Percentiles rank a stretch among this genome's conserved stretches.
Conservation (phyloP, 2,797 vertebrate genomes). For the Myiothlypis coronata region DNA sequence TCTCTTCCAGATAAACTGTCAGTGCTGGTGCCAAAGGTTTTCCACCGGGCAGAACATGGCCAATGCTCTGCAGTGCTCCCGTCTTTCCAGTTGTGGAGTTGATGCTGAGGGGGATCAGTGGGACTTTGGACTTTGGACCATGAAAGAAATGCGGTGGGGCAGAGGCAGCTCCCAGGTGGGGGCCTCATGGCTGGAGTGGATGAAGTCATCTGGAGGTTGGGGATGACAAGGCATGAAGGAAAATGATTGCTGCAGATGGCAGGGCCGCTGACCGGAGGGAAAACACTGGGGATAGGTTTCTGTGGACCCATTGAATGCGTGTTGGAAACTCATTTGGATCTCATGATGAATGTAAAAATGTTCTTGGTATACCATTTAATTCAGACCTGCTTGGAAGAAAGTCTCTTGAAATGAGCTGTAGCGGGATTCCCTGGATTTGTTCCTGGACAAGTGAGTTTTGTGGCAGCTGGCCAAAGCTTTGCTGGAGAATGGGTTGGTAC, state of each 20-base stretch:
- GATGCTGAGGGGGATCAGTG: neutral
- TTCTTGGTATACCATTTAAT: slow-evolving; percentile 51
- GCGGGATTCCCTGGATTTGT: slow-evolving; percentile 53
- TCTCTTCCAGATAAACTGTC: slow-evolving; percentile 43
- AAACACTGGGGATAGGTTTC: slow-evolving; percentile 49
- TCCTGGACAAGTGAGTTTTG: slow-evolving; percentile 64
- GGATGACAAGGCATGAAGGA: neutral
- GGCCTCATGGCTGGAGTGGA: slow-evolving; percentile 8
- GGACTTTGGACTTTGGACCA: slow-evolving; percentile 51
- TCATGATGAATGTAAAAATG: slow-evolving; percentile 64
- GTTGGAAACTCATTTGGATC: slow-evolving; percentile 65
- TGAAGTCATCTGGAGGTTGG: neutral
- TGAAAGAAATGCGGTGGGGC: slow-evolving; percentile 30
- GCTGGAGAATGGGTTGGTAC: neutral
- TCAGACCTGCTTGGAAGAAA: slow-evolving; percentile 59
- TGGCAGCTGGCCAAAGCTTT: neutral
- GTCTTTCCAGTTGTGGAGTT: slow-evolving; percentile 23
- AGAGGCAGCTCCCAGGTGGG: neutral
- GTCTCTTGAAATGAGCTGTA: slow-evolving; percentile 55
- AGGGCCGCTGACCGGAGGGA: neutral
- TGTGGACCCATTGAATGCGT: slow-evolving; percentile 39
- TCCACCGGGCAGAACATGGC: slow-evolving; percentile 25
- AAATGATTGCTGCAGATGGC: slow-evolving; percentile 7
- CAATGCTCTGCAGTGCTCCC: slow-evolving; percentile 51
- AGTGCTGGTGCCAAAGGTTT: slow-evolving; percentile 61